A percentile compares a stretch with the other conserved stretches of the same genome.
These are phyloP conservation scores for Dendrophyllia cribrosa DNA, from an alignment of 64 coral and sea anemone species.

Conservation along the genomic window DNA sequence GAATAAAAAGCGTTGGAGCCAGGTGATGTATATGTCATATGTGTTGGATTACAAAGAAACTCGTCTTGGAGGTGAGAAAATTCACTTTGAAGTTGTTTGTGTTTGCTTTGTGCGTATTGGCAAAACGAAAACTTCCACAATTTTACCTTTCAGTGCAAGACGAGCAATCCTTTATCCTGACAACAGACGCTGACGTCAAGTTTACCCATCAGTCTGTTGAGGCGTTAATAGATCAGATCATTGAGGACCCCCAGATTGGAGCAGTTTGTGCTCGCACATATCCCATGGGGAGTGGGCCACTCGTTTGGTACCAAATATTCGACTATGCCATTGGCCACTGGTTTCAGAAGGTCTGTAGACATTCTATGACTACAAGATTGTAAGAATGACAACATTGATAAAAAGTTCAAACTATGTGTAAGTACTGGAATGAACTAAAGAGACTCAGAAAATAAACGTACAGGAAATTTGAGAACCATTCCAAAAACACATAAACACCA, in stretches of 20 bases:
- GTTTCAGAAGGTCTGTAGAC: slow-evolving; percentile 80
- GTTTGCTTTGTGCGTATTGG: no score
- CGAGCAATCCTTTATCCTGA: slow-evolving; percentile 79
- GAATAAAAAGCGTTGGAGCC: slow-evolving; percentile 94
- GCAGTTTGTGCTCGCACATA: slow-evolving; percentile 81
- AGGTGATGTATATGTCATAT: slow-evolving; percentile 99
- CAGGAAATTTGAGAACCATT: no score
- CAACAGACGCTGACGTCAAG: slow-evolving; percentile 91
- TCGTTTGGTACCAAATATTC: slow-evolving; percentile 97
- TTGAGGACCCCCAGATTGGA: slow-evolving; percentile 71
- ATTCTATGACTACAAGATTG: neutral
- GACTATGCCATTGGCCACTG: slow-evolving; percentile 98
- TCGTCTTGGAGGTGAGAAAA: slow-evolving; percentile 39
- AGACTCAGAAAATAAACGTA: no score
- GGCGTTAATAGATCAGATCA: slow-evolving; percentile 82
- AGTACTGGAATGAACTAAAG: no score
- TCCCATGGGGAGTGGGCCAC: slow-evolving; percentile 83
- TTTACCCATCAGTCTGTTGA: slow-evolving; percentile 93
- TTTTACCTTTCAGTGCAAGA: slow-evolving; percentile 34
- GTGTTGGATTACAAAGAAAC: slow-evolving; percentile 80
- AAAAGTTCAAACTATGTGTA: no score
- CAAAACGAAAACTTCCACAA: no score
- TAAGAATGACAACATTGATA: no score
- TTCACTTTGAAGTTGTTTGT: no score
- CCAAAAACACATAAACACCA: no score